A percentile compares a stretch with the other conserved stretches of the same genome.
Conservation (phyloP, 1,140 invertebrate genomes). For the Thrips palmi region DNA sequence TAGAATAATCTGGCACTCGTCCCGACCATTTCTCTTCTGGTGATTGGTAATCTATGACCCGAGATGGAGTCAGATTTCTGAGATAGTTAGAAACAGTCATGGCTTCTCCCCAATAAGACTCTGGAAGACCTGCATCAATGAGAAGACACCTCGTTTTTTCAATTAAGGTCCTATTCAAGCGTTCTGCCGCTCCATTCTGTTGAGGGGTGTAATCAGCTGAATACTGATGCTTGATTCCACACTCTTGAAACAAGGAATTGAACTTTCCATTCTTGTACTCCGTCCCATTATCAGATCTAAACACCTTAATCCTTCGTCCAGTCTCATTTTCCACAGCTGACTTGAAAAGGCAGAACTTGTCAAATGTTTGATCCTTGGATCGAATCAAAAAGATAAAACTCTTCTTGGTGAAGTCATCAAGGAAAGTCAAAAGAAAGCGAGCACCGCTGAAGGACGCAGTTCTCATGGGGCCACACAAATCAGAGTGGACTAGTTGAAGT, state of each 20-base stretch:
- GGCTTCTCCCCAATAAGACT: constrained; percentile 24
- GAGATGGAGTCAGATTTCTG: constrained; percentile 21
- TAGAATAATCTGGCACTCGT: constrained; percentile 11
- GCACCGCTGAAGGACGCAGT: constrained; percentile 18
- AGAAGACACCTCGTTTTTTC: constrained; percentile 22
- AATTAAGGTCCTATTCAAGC: constrained; percentile 21
- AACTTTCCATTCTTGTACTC: constrained; percentile 7
- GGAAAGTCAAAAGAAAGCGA: constrained; percentile 24
- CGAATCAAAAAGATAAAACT: constrained; percentile 6
- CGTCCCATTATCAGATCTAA: constrained; percentile 10
- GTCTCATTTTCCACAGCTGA: constrained; percentile 10
- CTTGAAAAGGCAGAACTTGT: constrained; percentile 9
- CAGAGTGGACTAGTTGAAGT: constrained; percentile 21
- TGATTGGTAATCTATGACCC: no score
- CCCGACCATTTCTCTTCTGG: constrained; percentile 15
- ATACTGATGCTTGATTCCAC: constrained; percentile 12
- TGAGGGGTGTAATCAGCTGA: constrained; percentile 22
- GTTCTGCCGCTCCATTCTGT: constrained; percentile 22
- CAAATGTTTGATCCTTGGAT: constrained; percentile 6
- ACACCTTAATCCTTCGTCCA: constrained; percentile 8
- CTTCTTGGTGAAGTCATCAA: constrained; percentile 22
- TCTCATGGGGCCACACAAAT: constrained; percentile 25
- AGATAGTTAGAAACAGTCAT: constrained; percentile 22
- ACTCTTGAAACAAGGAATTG: constrained; percentile 16
- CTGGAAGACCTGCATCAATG: constrained; percentile 17